phyloP scores from a whole-genome alignment of 2,113 vertebrate species.

The Pitta sordida region DNA sequence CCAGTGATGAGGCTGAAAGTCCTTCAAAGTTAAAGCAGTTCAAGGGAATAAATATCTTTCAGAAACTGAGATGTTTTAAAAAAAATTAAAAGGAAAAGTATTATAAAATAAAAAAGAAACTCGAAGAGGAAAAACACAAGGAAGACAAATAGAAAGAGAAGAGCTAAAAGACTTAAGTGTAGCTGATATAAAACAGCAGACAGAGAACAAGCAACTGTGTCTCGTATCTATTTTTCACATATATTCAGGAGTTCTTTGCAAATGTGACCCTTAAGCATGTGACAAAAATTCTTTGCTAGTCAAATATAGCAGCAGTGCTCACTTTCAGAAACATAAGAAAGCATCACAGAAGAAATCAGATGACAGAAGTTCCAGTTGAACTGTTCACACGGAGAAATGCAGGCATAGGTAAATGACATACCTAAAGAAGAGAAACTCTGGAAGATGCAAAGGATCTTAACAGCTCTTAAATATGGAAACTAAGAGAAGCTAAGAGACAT shows the following conservation, averaged over 20 bases:
- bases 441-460: conserved; percentile 95
- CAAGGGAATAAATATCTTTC: conserved; percentile 91
- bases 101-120: conserved; percentile 94
- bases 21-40: conserved; percentile 92
- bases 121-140: conserved; percentile 76
- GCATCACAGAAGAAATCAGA: conserved; percentile 93
- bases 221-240: conserved; percentile 93
- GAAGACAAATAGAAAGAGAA: conserved; percentile 90
- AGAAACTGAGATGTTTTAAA: conserved; percentile 92
- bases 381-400: conserved; percentile 92
- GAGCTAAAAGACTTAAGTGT: too few relatives aligned
- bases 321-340: conserved; percentile 90
- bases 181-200: too few relatives aligned
- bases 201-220: too few relatives aligned
- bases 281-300: conserved; percentile 91
- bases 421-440: conserved; percentile 95
- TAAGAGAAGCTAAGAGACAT: conserved; percentile 95
- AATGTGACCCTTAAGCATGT: conserved; percentile 84
- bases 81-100: conserved; percentile 85
- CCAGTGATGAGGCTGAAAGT: conserved; percentile 88
- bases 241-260: conserved; percentile 90
- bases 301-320: conserved; percentile 95
- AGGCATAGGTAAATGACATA: conserved; percentile 94
- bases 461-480: conserved; percentile 92
- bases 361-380: conserved; percentile 96